These are phyloP conservation scores for Ictalurus furcatus DNA, from an alignment of 2,113 vertebrate genomes.

Conservation along the genomic window DNA sequence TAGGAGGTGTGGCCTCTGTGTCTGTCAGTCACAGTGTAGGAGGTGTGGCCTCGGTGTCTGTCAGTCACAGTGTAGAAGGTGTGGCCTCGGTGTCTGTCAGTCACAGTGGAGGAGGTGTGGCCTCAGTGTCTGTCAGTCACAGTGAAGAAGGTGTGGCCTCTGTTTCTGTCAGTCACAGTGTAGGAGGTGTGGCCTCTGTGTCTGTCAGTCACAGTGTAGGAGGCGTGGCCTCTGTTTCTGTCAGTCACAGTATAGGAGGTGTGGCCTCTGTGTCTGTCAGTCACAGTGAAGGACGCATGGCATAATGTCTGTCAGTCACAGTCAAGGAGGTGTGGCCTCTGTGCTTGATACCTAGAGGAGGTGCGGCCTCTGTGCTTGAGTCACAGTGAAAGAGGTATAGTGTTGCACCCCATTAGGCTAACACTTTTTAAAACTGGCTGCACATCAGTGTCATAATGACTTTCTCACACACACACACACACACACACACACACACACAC, in stretches of 20 bases:
- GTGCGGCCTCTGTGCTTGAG: neutral
- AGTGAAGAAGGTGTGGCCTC: neutral
- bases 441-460: neutral
- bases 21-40: neutral
- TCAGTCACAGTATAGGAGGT: neutral
- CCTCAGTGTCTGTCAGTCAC: neutral
- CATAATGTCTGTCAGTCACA: neutral
- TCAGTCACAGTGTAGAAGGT: too few species aligned
- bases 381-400: neutral
- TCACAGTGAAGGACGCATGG: neutral
- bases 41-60: neutral
- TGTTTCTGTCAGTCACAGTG: neutral
- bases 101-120: too few species aligned
- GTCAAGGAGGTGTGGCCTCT: neutral
- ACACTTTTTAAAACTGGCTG: neutral
- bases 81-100: neutral
- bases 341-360: neutral
- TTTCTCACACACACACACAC: neutral
- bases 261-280: neutral
- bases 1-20: neutral
- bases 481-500: slow-evolving; percentile 7
- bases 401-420: neutral
- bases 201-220: neutral
- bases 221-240: neutral
- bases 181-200: neutral